Conservation (phyloP, 2,888 invertebrate species). For the Heliconius sara region DNA sequence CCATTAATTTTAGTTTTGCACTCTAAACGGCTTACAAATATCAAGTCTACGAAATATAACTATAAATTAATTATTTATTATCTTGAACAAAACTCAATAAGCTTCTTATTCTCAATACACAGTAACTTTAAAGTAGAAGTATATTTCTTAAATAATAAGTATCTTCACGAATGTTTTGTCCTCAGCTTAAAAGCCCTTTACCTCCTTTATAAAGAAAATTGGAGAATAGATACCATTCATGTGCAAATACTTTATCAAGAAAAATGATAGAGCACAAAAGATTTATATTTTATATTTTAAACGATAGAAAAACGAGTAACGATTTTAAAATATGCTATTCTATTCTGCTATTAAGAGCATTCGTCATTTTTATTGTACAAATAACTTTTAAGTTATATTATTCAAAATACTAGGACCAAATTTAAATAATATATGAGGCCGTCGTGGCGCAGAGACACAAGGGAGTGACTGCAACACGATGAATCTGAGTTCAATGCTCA, state of each 20-base stretch:
- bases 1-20: too few species aligned
- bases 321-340: not conserved
- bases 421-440: not conserved
- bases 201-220: slow-evolving; percentile 9
- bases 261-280: not conserved
- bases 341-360: not conserved
- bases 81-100: not conserved
- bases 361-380: not conserved
- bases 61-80: too few species aligned
- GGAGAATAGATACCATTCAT: slow-evolving; percentile 25
- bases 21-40: too few species aligned
- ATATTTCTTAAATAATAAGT: not conserved
- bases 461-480: too few species aligned
- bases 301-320: slow-evolving; percentile 2
- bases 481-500: too few species aligned
- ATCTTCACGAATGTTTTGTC: not conserved
- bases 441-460: too few species aligned
- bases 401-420: not conserved
- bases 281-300: not conserved
- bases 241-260: slow-evolving; percentile 13
- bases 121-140: not conserved
- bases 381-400: not conserved
- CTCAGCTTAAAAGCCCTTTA: slow-evolving; percentile 8
- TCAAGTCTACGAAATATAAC: too few species aligned
- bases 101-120: not conserved